Evolutionary conservation across 2,797 vertebrate genomes (phyloP).

Genomic region (Enteromius treurensis): DNA sequence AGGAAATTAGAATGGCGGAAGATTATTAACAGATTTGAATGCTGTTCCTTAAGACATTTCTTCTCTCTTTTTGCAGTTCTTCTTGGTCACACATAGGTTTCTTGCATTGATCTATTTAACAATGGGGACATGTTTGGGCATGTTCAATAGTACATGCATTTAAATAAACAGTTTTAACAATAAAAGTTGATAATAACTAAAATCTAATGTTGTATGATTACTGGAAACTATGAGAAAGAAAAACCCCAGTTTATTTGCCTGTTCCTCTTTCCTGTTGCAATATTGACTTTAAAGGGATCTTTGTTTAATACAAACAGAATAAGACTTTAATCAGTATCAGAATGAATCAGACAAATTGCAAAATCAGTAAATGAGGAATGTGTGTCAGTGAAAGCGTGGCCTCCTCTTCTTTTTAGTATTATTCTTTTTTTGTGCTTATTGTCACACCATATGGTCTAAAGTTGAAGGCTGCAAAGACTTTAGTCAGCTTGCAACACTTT

Average conservation of each 20-base stretch:
- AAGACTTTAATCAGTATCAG: background rate
- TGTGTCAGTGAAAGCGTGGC: background rate
- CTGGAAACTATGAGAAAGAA: background rate
- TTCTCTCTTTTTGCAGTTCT: background rate
- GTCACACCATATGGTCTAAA: constrained; percentile 56
- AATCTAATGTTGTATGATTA: background rate
- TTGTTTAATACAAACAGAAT: constrained; percentile 28
- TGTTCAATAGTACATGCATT: background rate
- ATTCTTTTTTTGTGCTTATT: constrained; percentile 36
- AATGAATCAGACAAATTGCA: constrained; percentile 4
- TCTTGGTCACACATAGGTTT: background rate
- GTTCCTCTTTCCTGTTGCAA: background rate
- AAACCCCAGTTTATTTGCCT: background rate
- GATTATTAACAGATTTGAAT: background rate
- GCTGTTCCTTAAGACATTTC: background rate
- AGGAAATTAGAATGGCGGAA: background rate
- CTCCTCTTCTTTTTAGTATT: constrained; percentile 17
- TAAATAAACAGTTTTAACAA: no score
- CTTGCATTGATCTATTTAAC: background rate
- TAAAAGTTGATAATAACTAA: background rate
- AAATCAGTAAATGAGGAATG: constrained; percentile 21
- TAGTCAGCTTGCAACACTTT: constrained; percentile 33
- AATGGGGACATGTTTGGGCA: background rate
- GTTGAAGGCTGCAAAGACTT: constrained; percentile 53
- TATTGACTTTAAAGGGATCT: constrained; percentile 13